Evolutionary conservation across 2,113 vertebrate species (phyloP).

Genomic region (Apistogramma diplotaenia): DNA sequence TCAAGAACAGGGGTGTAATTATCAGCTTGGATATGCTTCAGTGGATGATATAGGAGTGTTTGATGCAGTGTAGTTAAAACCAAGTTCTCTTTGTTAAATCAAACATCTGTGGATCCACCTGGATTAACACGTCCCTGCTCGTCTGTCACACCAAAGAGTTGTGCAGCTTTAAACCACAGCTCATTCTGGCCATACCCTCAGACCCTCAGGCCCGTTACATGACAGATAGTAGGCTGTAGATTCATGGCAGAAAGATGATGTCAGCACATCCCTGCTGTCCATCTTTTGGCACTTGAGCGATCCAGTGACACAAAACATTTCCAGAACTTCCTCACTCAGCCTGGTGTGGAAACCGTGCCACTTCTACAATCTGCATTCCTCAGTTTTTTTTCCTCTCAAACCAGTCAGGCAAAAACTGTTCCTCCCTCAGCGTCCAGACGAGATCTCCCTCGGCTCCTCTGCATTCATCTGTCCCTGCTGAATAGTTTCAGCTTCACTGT

Average conservation of each 20-base stretch:
- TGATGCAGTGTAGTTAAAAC: constrained; percentile 1
- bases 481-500: constrained; percentile 49
- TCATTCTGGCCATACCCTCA: background rate
- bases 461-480: constrained; percentile 3
- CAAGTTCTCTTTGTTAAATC: background rate
- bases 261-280: background rate
- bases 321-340: background rate
- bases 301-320: background rate
- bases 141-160: background rate
- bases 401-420: background rate
- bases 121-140: background rate
- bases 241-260: background rate
- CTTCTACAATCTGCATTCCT: background rate
- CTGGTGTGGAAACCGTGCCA: background rate
- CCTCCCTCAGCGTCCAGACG: background rate
- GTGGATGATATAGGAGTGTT: background rate
- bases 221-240: background rate
- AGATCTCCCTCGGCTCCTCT: background rate
- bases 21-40: no score
- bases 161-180: background rate
- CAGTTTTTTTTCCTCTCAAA: background rate
- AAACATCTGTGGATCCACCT: background rate
- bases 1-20: background rate
- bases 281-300: background rate
- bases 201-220: background rate